These are phyloP conservation scores for Chaetodon auriga DNA, from an alignment of 2,113 vertebrate genomes.

Conservation along the genomic window DNA sequence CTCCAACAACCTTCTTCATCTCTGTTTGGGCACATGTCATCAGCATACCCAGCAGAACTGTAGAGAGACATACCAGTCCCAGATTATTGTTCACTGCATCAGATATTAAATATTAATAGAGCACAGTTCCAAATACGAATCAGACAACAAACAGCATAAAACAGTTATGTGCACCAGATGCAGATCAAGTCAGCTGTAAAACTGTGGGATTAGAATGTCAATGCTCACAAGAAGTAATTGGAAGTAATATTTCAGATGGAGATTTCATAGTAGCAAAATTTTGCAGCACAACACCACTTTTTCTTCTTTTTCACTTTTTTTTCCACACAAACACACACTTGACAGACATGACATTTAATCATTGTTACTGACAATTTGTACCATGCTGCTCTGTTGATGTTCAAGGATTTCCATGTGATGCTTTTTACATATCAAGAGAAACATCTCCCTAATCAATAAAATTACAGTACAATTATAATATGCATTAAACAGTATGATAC, in stretches of 20 bases:
- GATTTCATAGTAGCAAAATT: not conserved
- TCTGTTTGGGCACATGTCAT: slow-evolving; percentile 86
- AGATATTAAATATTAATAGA: not conserved
- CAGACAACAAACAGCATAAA: not conserved
- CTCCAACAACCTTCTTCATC: slow-evolving; percentile 91
- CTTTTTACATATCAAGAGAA: too few relatives aligned
- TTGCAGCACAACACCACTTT: not conserved
- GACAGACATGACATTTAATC: not conserved
- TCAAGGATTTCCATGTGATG: too few relatives aligned
- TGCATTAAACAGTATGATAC: not conserved
- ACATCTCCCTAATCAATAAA: not conserved
- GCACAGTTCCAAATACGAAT: not conserved
- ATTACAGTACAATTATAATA: not conserved
- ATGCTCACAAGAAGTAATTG: not conserved
- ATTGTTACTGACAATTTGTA: too few relatives aligned
- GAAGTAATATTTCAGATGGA: not conserved
- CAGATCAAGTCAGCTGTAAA: not conserved
- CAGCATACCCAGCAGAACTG: slow-evolving; percentile 85
- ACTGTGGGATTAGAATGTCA: not conserved
- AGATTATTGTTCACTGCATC: not conserved
- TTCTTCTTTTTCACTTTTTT: too few relatives aligned
- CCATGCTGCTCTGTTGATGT: too few relatives aligned
- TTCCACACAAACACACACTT: not conserved
- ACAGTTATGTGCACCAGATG: not conserved
- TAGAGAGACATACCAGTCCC: slow-evolving; percentile 40